phyloP scores from a whole-genome alignment of 2,888 invertebrate species.

The Apamea epomidion region DNA sequence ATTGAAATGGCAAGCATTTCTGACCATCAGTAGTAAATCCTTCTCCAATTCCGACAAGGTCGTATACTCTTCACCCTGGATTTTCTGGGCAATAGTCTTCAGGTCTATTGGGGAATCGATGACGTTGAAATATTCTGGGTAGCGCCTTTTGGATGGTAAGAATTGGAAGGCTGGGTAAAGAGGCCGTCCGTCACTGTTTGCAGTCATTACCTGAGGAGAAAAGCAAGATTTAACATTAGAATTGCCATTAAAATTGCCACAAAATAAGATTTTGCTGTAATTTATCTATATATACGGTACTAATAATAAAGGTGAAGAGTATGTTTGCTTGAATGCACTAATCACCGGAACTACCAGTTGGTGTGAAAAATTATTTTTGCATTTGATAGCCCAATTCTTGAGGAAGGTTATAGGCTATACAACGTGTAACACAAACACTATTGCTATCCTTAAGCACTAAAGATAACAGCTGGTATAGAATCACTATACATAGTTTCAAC shows the following conservation, averaged over 20 bases:
- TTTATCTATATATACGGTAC: not conserved
- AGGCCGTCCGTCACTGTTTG: conserved; percentile 95
- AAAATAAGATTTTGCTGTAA: not conserved
- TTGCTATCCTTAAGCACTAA: too few species aligned
- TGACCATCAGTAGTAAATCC: conserved; percentile 97
- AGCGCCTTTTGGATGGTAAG: conserved; percentile 97
- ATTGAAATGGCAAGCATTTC: conserved; percentile 98
- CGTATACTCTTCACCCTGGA: conserved; percentile 95
- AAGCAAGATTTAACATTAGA: not conserved
- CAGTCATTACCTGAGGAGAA: conserved; percentile 93
- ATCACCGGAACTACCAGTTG: too few species aligned
- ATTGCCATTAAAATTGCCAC: not conserved
- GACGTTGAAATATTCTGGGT: conserved; percentile 98
- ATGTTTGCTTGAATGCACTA: too few species aligned
- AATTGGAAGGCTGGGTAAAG: conserved; percentile 97
- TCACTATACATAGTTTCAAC: too few species aligned
- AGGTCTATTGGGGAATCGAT: conserved; percentile 98
- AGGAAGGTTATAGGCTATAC: too few species aligned
- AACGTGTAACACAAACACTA: too few species aligned
- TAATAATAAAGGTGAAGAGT: too few species aligned
- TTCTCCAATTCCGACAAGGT: conserved; percentile 95
- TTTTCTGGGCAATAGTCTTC: conserved; percentile 97
- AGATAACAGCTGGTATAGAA: too few species aligned
- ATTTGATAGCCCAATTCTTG: too few species aligned
- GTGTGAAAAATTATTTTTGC: too few species aligned